Conservation (phyloP, 1,140 invertebrate species). For the Drosophila melanica region DNA sequence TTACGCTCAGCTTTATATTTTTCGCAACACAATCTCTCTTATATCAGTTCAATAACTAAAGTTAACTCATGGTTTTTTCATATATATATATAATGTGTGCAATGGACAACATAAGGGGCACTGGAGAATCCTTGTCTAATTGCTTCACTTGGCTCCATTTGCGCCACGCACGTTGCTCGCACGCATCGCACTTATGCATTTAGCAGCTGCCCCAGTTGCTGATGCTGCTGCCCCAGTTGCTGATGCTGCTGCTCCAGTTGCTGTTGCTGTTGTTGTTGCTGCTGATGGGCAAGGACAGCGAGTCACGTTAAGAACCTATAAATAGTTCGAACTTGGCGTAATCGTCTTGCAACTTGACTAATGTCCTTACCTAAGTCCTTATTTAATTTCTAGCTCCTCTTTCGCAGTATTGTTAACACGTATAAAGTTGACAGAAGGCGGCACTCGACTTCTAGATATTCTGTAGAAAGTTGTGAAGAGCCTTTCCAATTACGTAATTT, state of each 20-base stretch:
- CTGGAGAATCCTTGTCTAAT: neutral
- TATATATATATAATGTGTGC: too few species aligned
- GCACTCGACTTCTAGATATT: neutral
- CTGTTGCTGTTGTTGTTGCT: neutral
- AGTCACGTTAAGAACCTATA: neutral
- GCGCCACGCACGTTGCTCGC: conserved; percentile 17
- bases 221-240: too few species aligned
- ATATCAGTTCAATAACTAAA: too few species aligned
- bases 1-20: neutral
- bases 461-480: too few species aligned
- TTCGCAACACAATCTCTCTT: too few species aligned
- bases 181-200: conserved; percentile 20
- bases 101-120: too few species aligned
- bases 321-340: conserved; percentile 5
- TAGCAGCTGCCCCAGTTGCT: neutral
- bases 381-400: neutral
- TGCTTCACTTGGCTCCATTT: neutral
- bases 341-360: conserved; percentile 6
- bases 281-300: conserved; percentile 9
- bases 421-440: too few species aligned
- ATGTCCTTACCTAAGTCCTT: conserved; percentile 11
- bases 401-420: neutral
- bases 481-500: too few species aligned
- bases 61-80: too few species aligned
- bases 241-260: neutral